Evolutionary conservation across 1,140 invertebrate genomes (phyloP).

Genomic region (Cyphomyrmex costatus): DNA sequence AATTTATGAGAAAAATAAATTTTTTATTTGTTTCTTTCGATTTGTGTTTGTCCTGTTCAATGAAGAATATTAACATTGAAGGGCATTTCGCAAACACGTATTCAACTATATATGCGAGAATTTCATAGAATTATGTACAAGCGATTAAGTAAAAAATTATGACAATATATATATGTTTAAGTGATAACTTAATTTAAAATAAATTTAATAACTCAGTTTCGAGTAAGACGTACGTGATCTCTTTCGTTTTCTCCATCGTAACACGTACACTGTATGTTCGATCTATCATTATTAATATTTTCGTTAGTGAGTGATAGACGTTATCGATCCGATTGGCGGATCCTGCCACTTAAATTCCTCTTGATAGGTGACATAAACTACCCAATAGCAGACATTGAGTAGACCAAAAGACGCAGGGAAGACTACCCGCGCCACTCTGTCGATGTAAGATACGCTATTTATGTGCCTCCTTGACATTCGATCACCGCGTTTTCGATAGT

Average conservation of each 20-base stretch:
- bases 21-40: not conserved
- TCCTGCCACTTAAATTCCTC: slow-evolving; percentile 92
- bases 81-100: not conserved
- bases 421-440: slow-evolving; percentile 93
- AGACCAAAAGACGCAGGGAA: slow-evolving; percentile 95
- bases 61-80: not conserved
- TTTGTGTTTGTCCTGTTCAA: not conserved
- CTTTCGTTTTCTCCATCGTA: not conserved
- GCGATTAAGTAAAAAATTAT: not conserved
- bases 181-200: not conserved
- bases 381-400: slow-evolving; percentile 96
- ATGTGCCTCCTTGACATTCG: slow-evolving; percentile 89
- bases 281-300: slow-evolving; percentile 6
- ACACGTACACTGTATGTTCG: not conserved
- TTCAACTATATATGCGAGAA: not conserved
- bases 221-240: not conserved
- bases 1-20: not conserved
- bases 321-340: slow-evolving; percentile 76
- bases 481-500: slow-evolving; percentile 86
- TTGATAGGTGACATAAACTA: slow-evolving; percentile 91
- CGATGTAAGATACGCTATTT: slow-evolving; percentile 96
- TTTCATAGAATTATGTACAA: not conserved
- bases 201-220: not conserved
- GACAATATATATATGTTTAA: not conserved
- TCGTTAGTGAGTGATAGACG: slow-evolving; percentile 51